Evolutionary conservation across 2,888 invertebrate species (phyloP).

Genomic region (Nymphalis polychloros): DNA sequence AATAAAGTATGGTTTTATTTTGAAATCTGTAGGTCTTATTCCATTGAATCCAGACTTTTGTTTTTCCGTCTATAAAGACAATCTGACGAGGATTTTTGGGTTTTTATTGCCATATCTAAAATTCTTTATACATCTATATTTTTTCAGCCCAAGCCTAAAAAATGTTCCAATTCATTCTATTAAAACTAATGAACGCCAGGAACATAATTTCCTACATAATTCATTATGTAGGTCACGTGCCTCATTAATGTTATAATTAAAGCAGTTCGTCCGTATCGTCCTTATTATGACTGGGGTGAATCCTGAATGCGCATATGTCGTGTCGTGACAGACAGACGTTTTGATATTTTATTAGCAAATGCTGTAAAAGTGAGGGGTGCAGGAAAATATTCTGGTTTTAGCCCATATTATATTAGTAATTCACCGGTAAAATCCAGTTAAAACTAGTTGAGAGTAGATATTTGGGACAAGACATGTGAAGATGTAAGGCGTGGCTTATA

Average conservation of each 20-base stretch:
- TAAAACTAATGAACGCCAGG: constrained; percentile 2
- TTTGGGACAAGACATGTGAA: too few species aligned
- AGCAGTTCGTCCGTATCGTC: constrained; percentile 7
- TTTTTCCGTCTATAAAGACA: too few species aligned
- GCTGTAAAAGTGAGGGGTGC: background rate
- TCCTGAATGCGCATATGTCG: constrained; percentile 7
- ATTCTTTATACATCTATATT: too few species aligned
- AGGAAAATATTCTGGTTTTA: background rate
- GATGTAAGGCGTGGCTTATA: too few species aligned
- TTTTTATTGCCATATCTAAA: too few species aligned
- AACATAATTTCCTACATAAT: constrained; percentile 6
- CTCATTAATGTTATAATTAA: constrained; percentile 36
- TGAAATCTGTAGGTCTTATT: too few species aligned
- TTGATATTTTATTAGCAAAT: constrained; percentile 16
- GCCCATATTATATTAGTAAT: background rate
- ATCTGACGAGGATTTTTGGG: too few species aligned
- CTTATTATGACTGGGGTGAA: constrained; percentile 13
- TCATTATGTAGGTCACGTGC: constrained; percentile 6
- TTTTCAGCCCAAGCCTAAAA: background rate
- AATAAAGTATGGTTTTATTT: too few species aligned
- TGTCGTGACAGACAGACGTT: constrained; percentile 23
- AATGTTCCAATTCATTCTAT: background rate
- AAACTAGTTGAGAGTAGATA: too few species aligned
- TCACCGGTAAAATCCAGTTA: too few species aligned
- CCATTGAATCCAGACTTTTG: too few species aligned